A percentile compares a stretch with the other conserved stretches of the same genome.
These are phyloP conservation scores for Pelecanus crispus DNA, from an alignment of 2,113 vertebrate genomes.

Conservation along the genomic window DNA sequence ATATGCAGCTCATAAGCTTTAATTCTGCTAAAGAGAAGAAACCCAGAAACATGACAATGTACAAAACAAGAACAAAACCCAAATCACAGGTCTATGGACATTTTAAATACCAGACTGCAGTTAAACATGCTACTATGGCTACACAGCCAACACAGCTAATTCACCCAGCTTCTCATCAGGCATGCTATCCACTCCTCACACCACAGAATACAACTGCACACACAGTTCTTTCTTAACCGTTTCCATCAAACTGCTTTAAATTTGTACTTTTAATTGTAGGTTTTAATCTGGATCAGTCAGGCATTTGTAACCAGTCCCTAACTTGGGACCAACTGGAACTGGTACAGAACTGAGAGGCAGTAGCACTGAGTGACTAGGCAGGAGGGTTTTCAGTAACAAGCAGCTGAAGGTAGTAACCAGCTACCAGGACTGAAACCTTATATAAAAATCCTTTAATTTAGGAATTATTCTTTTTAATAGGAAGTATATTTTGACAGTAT, in stretches of 20 bases:
- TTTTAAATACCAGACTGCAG: background rate
- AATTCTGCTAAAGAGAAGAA: background rate
- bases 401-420: background rate
- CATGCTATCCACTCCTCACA: background rate
- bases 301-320: background rate
- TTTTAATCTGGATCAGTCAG: background rate
- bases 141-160: background rate
- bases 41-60: background rate
- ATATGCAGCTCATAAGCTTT: background rate
- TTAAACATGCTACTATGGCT: background rate
- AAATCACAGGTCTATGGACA: background rate
- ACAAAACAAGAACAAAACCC: background rate
- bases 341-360: background rate
- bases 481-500: background rate
- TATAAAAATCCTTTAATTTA: background rate
- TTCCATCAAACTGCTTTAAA: background rate
- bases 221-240: background rate
- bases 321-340: background rate
- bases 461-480: background rate
- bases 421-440: background rate
- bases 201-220: background rate
- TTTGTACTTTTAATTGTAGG: background rate
- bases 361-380: background rate
- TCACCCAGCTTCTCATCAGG: background rate
- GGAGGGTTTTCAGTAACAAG: background rate